A percentile compares a stretch with the other conserved stretches of the same genome.
Conservation (phyloP, 2,888 invertebrate genomes). For the Biston stratarius region DNA sequence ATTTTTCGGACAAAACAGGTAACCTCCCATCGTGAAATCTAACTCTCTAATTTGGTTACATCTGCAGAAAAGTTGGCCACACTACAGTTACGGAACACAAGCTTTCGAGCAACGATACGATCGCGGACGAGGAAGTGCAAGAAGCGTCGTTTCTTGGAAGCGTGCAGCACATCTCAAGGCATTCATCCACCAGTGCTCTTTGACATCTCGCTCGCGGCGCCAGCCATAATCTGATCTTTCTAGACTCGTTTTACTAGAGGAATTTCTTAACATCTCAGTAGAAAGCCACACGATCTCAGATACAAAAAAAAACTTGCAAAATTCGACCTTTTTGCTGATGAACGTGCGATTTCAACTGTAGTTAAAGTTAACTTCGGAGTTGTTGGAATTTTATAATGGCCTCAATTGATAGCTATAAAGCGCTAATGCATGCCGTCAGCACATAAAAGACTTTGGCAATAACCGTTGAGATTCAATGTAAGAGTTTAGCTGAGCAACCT, state of each 20-base stretch:
- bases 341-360: constrained; percentile 23
- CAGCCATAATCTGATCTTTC: constrained; percentile 49
- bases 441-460: constrained; percentile 70
- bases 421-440: constrained; percentile 51
- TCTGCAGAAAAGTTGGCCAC: neutral
- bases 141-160: constrained; percentile 37
- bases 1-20: neutral
- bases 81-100: constrained; percentile 2
- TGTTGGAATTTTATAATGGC: constrained; percentile 52
- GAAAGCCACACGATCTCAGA: constrained; percentile 57
- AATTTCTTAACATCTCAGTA: constrained; percentile 61
- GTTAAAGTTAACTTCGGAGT: constrained; percentile 17
- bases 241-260: constrained; percentile 45
- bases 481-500: constrained; percentile 74
- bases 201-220: constrained; percentile 51
- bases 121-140: constrained; percentile 34
- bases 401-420: constrained; percentile 63
- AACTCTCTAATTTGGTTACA: neutral
- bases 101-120: constrained; percentile 25
- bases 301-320: constrained; percentile 51
- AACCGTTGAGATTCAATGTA: constrained; percentile 69
- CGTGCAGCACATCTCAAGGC: constrained; percentile 19
- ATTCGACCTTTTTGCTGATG: constrained; percentile 18
- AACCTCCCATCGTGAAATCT: neutral
- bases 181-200: constrained; percentile 46